These are phyloP conservation scores for Pelochelys cantorii DNA, from an alignment of 2,797 vertebrate genomes.

Conservation along the genomic window DNA sequence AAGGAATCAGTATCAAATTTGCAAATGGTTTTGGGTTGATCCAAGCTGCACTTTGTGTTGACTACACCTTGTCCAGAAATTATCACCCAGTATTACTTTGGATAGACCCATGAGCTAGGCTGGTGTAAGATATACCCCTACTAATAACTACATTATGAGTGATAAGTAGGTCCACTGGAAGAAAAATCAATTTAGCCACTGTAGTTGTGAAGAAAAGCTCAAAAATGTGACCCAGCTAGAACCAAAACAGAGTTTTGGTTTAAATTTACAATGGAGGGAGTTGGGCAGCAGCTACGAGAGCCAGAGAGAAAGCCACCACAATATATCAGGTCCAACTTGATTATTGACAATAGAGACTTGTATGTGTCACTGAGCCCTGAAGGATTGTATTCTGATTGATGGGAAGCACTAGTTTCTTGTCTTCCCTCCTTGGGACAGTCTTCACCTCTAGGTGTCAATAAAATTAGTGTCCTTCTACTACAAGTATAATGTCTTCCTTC, in stretches of 20 bases:
- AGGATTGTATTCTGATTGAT: neutral
- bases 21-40: no score
- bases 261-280: neutral
- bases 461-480: neutral
- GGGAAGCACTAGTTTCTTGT: neutral
- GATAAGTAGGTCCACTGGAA: neutral
- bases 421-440: neutral
- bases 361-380: neutral
- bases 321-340: no score
- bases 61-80: no score
- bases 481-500: no score
- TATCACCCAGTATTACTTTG: neutral
- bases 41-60: no score
- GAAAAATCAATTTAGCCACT: neutral
- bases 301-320: no score
- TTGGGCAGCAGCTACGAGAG: no score
- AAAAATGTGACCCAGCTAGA: neutral
- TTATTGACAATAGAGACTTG: no score
- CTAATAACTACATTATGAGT: no score
- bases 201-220: neutral
- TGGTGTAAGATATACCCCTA: neutral
- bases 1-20: no score
- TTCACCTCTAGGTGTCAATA: neutral
- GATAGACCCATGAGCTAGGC: neutral
- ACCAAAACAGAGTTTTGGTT: neutral